A percentile compares a stretch with the other conserved stretches of the same genome.
Evolutionary conservation across 2,888 invertebrate genomes (phyloP).

Genomic region (Cheilosia grossa): DNA sequence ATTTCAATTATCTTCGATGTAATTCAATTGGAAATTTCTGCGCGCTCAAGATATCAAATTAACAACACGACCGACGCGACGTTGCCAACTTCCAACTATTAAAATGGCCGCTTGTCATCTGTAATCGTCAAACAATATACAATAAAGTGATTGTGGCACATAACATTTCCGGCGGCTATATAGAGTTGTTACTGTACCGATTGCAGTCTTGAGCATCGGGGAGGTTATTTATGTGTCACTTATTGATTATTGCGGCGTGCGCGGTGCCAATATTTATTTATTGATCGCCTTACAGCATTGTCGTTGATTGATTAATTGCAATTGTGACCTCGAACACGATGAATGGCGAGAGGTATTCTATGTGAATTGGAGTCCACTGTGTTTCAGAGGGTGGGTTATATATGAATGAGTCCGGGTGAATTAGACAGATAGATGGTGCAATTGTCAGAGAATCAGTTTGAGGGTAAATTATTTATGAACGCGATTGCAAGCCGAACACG

Average conservation of each 20-base stretch:
- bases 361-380: neutral
- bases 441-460: conserved; percentile 27
- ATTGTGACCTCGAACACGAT: conserved; percentile 43
- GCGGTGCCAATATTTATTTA: conserved; percentile 45
- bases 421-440: conserved; percentile 23
- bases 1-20: conserved; percentile 49
- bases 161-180: neutral
- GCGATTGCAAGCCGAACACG: conserved; percentile 1
- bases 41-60: conserved; percentile 40
- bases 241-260: conserved; percentile 49
- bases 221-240: conserved; percentile 26
- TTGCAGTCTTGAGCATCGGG: conserved; percentile 16
- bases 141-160: neutral
- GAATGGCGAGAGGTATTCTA: conserved; percentile 14
- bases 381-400: neutral
- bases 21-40: neutral
- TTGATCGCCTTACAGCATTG: conserved; percentile 47
- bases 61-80: conserved; percentile 3
- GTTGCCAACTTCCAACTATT: too few relatives aligned
- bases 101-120: too few relatives aligned
- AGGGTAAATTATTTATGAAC: conserved; percentile 26
- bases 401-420: conserved; percentile 40
- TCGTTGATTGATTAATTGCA: conserved; percentile 68
- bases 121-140: neutral
- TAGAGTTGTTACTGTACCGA: neutral